These are phyloP conservation scores for Eleutherodactylus coqui DNA, from an alignment of 2,797 vertebrate species.

Conservation along the genomic window DNA sequence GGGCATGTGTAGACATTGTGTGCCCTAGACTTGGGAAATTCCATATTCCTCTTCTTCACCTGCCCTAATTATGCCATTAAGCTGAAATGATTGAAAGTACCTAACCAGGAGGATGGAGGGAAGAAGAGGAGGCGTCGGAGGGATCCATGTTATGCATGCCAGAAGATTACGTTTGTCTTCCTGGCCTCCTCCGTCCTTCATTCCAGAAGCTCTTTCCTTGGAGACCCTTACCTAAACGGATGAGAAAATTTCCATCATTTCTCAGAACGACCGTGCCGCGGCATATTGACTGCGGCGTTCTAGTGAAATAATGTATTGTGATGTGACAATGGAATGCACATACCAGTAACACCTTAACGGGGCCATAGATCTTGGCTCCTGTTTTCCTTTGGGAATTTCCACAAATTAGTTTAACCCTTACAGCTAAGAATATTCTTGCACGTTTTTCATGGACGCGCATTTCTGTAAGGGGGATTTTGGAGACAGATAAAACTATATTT, in stretches of 20 bases:
- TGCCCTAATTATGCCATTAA: constrained; percentile 61
- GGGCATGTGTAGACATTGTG: constrained; percentile 23
- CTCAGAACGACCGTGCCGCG: not conserved
- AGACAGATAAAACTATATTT: not conserved
- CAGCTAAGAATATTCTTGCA: not conserved
- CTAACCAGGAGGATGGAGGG: constrained; percentile 39
- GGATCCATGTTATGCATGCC: constrained; percentile 44
- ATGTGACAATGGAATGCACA: constrained; percentile 38
- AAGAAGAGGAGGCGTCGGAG: constrained; percentile 35
- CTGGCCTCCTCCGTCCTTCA: constrained; percentile 41
- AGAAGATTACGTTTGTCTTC: constrained; percentile 56
- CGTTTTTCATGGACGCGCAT: not conserved
- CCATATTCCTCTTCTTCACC: constrained; percentile 56
- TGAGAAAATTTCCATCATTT: constrained; percentile 23
- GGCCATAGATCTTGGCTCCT: constrained; percentile 26
- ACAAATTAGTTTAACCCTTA: not conserved
- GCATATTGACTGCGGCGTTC: not conserved
- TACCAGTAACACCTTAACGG: constrained; percentile 10
- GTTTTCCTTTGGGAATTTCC: constrained; percentile 41
- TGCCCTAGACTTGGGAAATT: constrained; percentile 52
- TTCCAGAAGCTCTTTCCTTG: constrained; percentile 22
- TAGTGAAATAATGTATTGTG: constrained; percentile 26
- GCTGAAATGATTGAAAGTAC: constrained; percentile 61
- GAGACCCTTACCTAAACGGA: constrained; percentile 39
- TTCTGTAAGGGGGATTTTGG: not conserved